These are phyloP conservation scores for Epicauta chinensis DNA, from an alignment of 1,140 invertebrate species.

Conservation along the genomic window DNA sequence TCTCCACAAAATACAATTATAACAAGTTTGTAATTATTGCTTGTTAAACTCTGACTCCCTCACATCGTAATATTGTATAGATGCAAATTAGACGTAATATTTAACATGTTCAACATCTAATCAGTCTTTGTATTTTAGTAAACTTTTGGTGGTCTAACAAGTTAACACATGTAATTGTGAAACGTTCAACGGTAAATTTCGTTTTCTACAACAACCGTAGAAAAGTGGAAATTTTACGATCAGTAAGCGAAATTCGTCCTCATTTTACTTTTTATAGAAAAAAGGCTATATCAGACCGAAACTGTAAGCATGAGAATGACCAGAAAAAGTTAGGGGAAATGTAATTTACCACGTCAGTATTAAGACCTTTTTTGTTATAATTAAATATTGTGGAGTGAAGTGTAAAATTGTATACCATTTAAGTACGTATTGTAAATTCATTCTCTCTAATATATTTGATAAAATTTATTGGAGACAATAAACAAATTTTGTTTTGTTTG, in stretches of 20 bases:
- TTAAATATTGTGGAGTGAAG: conserved; percentile 19
- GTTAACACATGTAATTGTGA: conserved; percentile 3
- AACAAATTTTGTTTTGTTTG: too few species aligned
- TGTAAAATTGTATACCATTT: conserved; percentile 7
- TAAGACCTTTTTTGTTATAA: conserved; percentile 16
- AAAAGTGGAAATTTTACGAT: conserved; percentile 16
- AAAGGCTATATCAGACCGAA: too few species aligned
- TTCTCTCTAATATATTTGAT: too few species aligned
- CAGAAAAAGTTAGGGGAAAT: neutral
- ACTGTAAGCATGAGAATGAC: neutral
- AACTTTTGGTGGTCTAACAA: neutral
- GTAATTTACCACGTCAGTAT: neutral
- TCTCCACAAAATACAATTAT: too few species aligned
- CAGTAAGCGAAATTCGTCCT: conserved; percentile 9
- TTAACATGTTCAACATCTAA: too few species aligned
- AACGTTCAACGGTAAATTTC: conserved; percentile 6
- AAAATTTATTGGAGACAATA: too few species aligned
- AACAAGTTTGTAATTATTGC: too few species aligned
- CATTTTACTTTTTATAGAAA: conserved; percentile 8
- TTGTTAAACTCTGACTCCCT: too few species aligned
- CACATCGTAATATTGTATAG: too few species aligned
- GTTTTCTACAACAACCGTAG: conserved; percentile 6
- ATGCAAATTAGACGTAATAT: too few species aligned
- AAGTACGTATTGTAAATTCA: too few species aligned
- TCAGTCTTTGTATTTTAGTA: too few species aligned